Percentiles rank a stretch among this genome's conserved stretches.
These are phyloP conservation scores for Stercorarius parasiticus DNA, from an alignment of 2,113 vertebrate species.

Conservation along the genomic window DNA sequence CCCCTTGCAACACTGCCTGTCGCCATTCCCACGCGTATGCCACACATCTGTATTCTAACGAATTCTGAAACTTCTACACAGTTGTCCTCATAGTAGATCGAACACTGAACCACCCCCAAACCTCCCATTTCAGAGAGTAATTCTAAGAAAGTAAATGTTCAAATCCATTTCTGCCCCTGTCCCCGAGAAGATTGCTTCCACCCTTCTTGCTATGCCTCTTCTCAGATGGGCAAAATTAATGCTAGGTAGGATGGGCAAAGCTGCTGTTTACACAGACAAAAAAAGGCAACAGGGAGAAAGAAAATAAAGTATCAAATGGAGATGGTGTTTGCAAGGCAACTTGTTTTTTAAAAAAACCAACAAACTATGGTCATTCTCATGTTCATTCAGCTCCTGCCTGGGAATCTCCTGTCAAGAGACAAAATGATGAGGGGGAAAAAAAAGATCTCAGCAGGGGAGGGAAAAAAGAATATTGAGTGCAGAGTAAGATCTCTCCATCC, in stretches of 20 bases:
- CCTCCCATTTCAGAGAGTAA: not conserved
- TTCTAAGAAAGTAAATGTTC: not conserved
- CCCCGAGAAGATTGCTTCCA: not conserved
- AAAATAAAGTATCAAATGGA: not conserved
- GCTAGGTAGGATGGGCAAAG: not conserved
- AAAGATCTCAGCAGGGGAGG: not conserved
- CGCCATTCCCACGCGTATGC: not conserved
- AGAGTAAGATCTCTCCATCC: not conserved
- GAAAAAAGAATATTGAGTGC: not conserved
- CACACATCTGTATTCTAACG: not conserved
- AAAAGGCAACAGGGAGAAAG: not conserved
- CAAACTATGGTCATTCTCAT: not conserved
- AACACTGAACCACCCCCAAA: not conserved
- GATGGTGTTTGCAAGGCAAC: not conserved
- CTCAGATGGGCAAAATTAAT: no score
- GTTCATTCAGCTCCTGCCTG: not conserved
- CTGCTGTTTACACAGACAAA: not conserved
- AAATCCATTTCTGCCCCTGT: not conserved
- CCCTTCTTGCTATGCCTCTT: not conserved
- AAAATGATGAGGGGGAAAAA: not conserved
- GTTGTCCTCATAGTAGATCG: not conserved
- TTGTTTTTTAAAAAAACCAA: not conserved
- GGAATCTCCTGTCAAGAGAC: not conserved
- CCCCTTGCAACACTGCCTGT: not conserved
- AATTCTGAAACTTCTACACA: not conserved